These are phyloP conservation scores for Drosophila arawakana DNA, from an alignment of 1,140 invertebrate species.

Conservation along the genomic window DNA sequence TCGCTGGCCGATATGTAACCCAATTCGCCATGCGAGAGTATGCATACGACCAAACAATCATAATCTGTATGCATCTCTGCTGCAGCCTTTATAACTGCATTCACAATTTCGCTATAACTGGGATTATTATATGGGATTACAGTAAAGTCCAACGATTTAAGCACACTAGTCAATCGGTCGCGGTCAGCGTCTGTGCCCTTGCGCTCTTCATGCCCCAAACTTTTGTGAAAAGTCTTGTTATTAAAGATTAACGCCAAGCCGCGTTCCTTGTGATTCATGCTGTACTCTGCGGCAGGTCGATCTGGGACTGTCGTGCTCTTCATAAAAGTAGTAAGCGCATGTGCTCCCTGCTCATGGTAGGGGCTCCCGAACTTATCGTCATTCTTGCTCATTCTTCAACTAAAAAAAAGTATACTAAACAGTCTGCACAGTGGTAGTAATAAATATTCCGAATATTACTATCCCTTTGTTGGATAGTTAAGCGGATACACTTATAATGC, in stretches of 20 bases:
- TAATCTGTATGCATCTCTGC: conserved; percentile 90
- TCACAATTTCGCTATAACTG: conserved; percentile 88
- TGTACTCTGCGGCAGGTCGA: conserved; percentile 90
- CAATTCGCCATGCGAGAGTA: conserved; percentile 95
- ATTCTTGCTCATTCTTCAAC: too few species aligned
- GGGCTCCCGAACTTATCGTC: too few species aligned
- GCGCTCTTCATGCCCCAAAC: conserved; percentile 84
- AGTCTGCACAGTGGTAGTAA: too few species aligned
- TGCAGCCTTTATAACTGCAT: conserved; percentile 88
- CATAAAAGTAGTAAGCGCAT: conserved; percentile 25
- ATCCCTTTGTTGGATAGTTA: too few species aligned
- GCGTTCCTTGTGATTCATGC: conserved; percentile 92
- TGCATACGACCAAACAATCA: conserved; percentile 92
- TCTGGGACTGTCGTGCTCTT: conserved; percentile 85
- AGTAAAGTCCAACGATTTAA: conserved; percentile 91
- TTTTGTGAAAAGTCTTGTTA: conserved; percentile 91
- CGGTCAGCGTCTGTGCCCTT: conserved; percentile 91
- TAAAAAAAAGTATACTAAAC: too few species aligned
- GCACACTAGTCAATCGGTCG: conserved; percentile 87
- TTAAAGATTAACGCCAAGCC: conserved; percentile 96
- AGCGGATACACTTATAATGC: too few species aligned
- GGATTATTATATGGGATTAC: conserved; percentile 88
- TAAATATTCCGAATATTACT: too few species aligned
- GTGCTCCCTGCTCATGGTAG: too few species aligned
- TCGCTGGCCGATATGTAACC: conserved; percentile 96